Percentiles rank a stretch among this genome's conserved stretches.
phyloP scores from a whole-genome alignment of 2,797 vertebrate genomes.

The Malacoraja senta region DNA sequence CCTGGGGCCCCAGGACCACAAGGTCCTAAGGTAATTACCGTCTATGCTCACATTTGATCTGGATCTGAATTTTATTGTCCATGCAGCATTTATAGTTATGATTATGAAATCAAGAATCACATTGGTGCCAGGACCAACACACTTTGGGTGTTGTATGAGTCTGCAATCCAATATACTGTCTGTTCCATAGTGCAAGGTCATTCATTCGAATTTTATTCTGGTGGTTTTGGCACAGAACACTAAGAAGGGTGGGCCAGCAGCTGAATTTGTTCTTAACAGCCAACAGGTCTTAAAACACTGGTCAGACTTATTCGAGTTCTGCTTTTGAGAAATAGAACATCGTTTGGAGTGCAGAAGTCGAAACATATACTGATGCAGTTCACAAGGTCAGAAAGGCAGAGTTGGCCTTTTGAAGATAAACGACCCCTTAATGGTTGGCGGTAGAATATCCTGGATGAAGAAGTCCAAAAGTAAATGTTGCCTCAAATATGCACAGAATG shows the following conservation, averaged over 20 bases:
- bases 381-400: not conserved
- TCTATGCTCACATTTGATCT: too few relatives aligned
- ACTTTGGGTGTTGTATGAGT: not conserved
- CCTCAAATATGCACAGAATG: too few relatives aligned
- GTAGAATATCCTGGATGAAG: too few relatives aligned
- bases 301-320: not conserved
- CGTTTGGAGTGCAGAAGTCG: not conserved
- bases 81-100: not conserved
- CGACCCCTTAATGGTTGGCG: too few relatives aligned
- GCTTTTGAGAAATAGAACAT: not conserved
- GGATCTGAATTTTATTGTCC: not conserved
- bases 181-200: not conserved
- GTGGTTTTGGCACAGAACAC: not conserved
- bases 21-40: not conserved
- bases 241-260: too few relatives aligned
- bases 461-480: too few relatives aligned
- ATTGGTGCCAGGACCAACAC: not conserved
- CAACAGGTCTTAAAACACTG: not conserved
- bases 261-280: not conserved
- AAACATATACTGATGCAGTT: not conserved
- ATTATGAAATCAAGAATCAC: not conserved
- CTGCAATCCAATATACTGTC: not conserved
- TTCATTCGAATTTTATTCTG: not conserved
- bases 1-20: not conserved
- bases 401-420: not conserved